Evolutionary conservation across 92 coral and sea anemone species (phyloP).

Genomic region (Heliopora coerulea): DNA sequence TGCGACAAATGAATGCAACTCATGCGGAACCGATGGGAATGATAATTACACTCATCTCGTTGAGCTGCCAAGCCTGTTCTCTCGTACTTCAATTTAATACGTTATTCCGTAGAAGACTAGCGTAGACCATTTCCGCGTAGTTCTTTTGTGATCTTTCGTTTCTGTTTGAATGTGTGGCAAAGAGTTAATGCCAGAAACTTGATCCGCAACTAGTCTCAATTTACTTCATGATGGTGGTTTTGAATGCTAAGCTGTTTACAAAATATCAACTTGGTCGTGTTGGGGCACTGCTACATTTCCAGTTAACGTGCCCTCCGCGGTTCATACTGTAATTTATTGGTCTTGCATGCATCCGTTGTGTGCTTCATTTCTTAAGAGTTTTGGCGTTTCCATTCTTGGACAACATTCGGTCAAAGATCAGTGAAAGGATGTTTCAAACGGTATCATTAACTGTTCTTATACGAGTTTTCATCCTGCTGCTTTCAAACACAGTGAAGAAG

Average conservation of each 20-base stretch:
- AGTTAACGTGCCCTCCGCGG: neutral
- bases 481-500: no score
- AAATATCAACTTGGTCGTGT: constrained; percentile 6
- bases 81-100: neutral
- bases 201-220: constrained; percentile 15
- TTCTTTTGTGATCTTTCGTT: neutral
- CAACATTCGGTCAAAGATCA: constrained; percentile 21
- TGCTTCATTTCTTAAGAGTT: neutral
- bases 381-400: neutral
- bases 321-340: neutral
- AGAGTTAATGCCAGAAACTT: constrained; percentile 1
- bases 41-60: neutral
- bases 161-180: no score
- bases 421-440: neutral
- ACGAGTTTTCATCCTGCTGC: no score
- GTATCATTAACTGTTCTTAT: neutral
- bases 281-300: neutral
- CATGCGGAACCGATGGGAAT: neutral
- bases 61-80: constrained; percentile 22
- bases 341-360: neutral
- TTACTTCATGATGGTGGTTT: constrained; percentile 2
- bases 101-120: no score
- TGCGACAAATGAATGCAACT: neutral
- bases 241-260: constrained; percentile 24
- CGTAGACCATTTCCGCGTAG: neutral